Percentiles rank a stretch among this genome's conserved stretches.
These are phyloP conservation scores for Pangasius mekongensis DNA, from an alignment of 2,797 vertebrate genomes.

Conservation along the genomic window DNA sequence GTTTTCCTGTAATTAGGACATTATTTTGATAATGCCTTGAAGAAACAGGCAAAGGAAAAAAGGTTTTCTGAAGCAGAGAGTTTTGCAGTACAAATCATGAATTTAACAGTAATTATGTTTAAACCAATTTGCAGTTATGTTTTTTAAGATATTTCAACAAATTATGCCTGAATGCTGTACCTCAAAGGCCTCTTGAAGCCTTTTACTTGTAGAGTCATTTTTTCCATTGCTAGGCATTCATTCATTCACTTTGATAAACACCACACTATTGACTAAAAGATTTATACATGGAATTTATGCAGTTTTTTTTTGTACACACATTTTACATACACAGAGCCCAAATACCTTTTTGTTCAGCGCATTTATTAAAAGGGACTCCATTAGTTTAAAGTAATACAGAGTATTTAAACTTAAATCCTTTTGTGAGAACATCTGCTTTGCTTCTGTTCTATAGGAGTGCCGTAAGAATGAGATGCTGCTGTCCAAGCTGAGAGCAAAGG, in stretches of 20 bases:
- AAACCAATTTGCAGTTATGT: no score
- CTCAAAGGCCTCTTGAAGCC: neutral
- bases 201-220: neutral
- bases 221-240: neutral
- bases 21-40: neutral
- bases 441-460: conserved; percentile 81
- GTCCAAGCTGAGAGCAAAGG: conserved; percentile 85
- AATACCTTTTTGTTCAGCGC: neutral
- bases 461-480: conserved; percentile 93
- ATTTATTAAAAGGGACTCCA: neutral
- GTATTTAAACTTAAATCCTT: neutral
- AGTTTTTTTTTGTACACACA: neutral
- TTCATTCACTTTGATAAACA: neutral
- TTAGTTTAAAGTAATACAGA: neutral
- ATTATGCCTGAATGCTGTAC: neutral
- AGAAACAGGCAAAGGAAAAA: neutral
- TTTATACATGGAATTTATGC: neutral
- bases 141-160: neutral
- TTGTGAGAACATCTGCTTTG: neutral
- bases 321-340: neutral
- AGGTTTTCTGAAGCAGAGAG: neutral
- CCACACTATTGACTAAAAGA: neutral
- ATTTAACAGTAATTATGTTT: neutral
- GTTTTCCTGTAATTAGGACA: neutral
- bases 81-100: neutral